Conservation (phyloP, 2,113 vertebrate genomes). For the Herpetotheres cachinnans region DNA sequence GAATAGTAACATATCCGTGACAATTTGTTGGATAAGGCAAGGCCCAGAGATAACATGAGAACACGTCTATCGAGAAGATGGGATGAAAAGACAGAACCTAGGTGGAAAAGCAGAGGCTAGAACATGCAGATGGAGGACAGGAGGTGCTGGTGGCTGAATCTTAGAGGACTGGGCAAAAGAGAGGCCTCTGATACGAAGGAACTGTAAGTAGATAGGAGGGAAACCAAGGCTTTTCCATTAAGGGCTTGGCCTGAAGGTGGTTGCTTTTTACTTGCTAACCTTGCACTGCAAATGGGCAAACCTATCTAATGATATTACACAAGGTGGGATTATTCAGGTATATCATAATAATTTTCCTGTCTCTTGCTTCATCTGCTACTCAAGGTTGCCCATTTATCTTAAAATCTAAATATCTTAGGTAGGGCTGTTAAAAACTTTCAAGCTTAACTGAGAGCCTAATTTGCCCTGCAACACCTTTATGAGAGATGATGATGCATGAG, state of each 20-base stretch:
- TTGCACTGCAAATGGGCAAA: not conserved
- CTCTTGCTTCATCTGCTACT: slow-evolving; percentile 35
- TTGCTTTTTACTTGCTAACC: not conserved
- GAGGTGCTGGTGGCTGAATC: not conserved
- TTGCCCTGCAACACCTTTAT: not conserved
- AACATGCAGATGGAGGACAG: not conserved
- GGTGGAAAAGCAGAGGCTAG: not conserved
- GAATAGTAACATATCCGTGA: not conserved
- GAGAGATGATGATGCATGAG: not conserved
- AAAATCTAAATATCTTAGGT: not conserved
- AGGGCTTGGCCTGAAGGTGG: not conserved
- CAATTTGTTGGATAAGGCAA: not conserved
- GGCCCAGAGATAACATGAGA: not conserved
- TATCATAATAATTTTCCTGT: not conserved
- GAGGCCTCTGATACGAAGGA: not conserved
- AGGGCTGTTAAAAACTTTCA: slow-evolving; percentile 9
- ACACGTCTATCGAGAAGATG: rapidly evolving
- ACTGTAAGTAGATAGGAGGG: not conserved
- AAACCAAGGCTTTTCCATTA: not conserved
- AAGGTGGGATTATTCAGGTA: slow-evolving; percentile 11
- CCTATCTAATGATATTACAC: not conserved
- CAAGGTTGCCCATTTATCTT: slow-evolving; percentile 40
- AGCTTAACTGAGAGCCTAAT: slow-evolving; percentile 19
- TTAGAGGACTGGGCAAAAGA: not conserved
- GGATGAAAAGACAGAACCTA: not conserved